Conservation (phyloP, 2,888 invertebrate genomes). For the Melipona beecheii region DNA sequence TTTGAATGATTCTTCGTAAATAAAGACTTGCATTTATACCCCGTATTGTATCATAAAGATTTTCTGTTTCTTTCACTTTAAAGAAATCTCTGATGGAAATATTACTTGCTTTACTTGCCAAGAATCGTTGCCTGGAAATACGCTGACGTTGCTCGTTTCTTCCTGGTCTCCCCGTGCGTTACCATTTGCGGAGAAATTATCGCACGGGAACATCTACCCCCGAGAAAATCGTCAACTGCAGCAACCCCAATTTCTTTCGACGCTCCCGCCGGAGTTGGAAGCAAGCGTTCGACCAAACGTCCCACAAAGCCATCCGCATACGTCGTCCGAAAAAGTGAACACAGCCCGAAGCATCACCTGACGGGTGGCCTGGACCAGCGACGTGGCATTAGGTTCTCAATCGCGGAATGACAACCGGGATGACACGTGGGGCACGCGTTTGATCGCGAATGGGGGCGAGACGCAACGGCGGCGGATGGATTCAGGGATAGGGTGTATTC, state of each 20-base stretch:
- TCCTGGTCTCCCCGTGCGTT: background rate
- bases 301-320: constrained; percentile 9
- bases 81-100: no score
- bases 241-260: background rate
- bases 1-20: no score
- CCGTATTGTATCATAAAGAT: no score
- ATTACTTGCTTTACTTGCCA: no score
- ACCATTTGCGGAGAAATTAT: background rate
- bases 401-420: constrained; percentile 28
- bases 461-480: background rate
- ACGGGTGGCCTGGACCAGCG: constrained; percentile 33
- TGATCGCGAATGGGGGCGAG: constrained; percentile 35
- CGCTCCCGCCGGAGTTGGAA: no score
- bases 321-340: background rate
- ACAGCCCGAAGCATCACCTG: constrained; percentile 34
- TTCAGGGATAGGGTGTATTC: constrained; percentile 15
- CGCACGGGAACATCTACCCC: background rate
- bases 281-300: background rate
- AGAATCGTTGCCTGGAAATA: no score
- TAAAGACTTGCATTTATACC: no score
- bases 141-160: background rate
- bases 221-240: background rate
- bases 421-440: constrained; percentile 49
- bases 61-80: no score
- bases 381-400: constrained; percentile 27